Evolutionary conservation across 2,797 vertebrate species (phyloP).

Genomic region (Columba guinea): DNA sequence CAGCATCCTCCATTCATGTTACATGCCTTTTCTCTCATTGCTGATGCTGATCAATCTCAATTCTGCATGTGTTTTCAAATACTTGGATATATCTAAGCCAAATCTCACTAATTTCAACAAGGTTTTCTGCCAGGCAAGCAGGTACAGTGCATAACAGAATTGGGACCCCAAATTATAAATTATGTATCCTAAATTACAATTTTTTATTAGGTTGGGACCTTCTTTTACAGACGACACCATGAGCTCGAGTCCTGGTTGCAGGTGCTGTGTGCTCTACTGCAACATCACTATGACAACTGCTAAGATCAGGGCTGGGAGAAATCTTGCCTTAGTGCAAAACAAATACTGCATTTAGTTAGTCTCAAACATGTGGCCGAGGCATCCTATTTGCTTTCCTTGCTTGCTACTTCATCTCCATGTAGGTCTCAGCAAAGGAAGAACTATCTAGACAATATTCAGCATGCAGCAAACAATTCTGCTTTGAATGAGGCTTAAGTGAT

Average conservation of each 20-base stretch:
- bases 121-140: neutral
- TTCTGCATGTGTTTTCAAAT: neutral
- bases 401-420: slow-evolving; percentile 13
- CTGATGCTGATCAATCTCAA: neutral
- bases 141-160: neutral
- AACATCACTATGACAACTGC: slow-evolving; percentile 37
- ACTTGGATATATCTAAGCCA: neutral
- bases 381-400: slow-evolving; percentile 12
- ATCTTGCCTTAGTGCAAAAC: neutral
- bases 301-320: neutral
- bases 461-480: slow-evolving; percentile 23
- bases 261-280: neutral
- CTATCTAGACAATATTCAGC: slow-evolving; percentile 38
- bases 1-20: neutral
- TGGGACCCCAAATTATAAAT: neutral
- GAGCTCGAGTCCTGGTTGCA: neutral
- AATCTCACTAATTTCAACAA: neutral
- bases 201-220: neutral
- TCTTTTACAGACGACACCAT: neutral
- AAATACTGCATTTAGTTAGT: slow-evolving; percentile 15
- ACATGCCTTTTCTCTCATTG: neutral
- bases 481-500: slow-evolving; percentile 21
- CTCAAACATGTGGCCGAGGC: neutral
- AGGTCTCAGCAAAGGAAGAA: slow-evolving; percentile 18
- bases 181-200: neutral